Base-by-base conservation (phyloP, 2,888 invertebrate species). In the Pyralis farinalis region DNA sequence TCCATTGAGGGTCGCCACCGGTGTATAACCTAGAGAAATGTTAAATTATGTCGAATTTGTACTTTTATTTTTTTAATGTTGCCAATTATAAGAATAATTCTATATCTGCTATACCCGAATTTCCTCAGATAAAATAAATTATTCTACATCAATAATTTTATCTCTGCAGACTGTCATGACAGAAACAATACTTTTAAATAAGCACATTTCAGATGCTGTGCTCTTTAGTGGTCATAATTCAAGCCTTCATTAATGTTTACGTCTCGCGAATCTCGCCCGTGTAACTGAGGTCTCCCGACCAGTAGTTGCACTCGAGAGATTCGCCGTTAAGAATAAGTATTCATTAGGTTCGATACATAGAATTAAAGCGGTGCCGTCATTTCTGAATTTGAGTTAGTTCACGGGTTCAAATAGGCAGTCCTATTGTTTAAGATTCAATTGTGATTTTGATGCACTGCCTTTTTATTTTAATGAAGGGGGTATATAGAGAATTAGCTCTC, bases 311-410 rank as follows among this genome's bases (percentile, higher is more conserved):
- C 65, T 63, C 54, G 67, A 65, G 76, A 67, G 82, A 70, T 73
- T 78, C 76, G 57, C 54, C 66, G 57, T 82, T 67, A 78, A 75
- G 65, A 55, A 75, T 87, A 88, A 86, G 86, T 85, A 85, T 87
- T 86, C 79, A 70, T 69, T 85, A 82, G 80, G 56, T 72, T 77
- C 79, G 81, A 71, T 62, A 67, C 51, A 57, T 81, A 85, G 83
- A 73, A 53, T 71, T 77, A 80, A 72, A 58, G 71, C 63, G 73
- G 78, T 78, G 76, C 77, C 84, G 85, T 72, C 82, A 75, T 80
- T 73, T 72, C 78, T 87, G 87, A 87, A 82, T 87, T 87, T 82
- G 81, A 83, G 86, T 88, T 86, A 83, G 86, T 83, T 85, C 82
- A 64, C 66, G 75, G 73, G 68, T 69, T 69, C 45, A 47, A 55